Percentiles rank a stretch among this genome's conserved stretches.
Evolutionary conservation across 2,888 invertebrate genomes (phyloP).

Genomic region (Operophtera brumata): DNA sequence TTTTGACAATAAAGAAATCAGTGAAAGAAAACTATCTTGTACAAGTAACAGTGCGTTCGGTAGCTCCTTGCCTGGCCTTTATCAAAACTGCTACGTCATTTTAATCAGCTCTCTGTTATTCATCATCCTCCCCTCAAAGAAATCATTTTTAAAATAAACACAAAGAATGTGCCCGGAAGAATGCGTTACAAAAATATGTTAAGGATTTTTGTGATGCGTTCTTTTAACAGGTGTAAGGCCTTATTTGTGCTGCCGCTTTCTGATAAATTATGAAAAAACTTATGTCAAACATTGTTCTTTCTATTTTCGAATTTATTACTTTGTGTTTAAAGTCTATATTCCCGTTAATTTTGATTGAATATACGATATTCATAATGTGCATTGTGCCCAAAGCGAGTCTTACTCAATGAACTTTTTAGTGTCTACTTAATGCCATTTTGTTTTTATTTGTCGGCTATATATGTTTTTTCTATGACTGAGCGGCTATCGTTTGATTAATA

Average conservation of each 20-base stretch:
- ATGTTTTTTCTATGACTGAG: slow-evolving; percentile 61
- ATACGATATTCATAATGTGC: slow-evolving; percentile 8
- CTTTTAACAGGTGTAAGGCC: slow-evolving; percentile 70
- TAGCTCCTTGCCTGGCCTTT: slow-evolving; percentile 44
- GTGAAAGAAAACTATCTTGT: slow-evolving; percentile 45
- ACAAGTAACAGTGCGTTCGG: slow-evolving; percentile 42
- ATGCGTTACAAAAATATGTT: slow-evolving; percentile 74
- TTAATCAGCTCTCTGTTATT: slow-evolving; percentile 65
- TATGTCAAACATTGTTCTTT: background rate
- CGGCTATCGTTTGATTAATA: slow-evolving; percentile 72
- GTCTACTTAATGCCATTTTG: slow-evolving; percentile 74
- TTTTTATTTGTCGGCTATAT: slow-evolving; percentile 71
- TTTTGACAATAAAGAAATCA: slow-evolving; percentile 45
- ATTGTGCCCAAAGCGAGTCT: slow-evolving; percentile 51
- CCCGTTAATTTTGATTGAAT: background rate
- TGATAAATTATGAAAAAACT: background rate
- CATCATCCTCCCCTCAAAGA: slow-evolving; percentile 51
- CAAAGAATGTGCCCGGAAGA: slow-evolving; percentile 62
- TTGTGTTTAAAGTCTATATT: slow-evolving; percentile 29
- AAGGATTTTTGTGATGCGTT: slow-evolving; percentile 61
- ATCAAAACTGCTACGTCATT: slow-evolving; percentile 58
- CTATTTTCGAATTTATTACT: slow-evolving; percentile 1
- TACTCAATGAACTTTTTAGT: slow-evolving; percentile 65
- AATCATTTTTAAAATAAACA: slow-evolving; percentile 59
- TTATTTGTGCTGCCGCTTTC: slow-evolving; percentile 39